Base-by-base conservation (phyloP, 2,113 vertebrate genomes). In the Stegastes partitus region DNA sequence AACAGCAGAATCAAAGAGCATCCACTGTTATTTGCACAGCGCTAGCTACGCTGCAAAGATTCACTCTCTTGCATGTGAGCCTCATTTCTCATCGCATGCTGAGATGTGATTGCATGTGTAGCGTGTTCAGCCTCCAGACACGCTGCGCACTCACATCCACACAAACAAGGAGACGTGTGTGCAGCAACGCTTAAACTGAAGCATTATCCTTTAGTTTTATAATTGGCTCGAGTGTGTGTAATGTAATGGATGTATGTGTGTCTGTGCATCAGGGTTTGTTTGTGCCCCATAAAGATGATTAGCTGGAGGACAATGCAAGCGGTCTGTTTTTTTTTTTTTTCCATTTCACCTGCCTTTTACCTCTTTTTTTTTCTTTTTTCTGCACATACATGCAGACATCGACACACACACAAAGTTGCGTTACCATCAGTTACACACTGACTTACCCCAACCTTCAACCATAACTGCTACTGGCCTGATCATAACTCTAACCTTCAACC, bases 41-140 rank as follows among this genome's bases (percentile, higher is more conserved):
- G 62, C 51, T 31, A 14, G 45, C 3, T 12, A 18, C 6, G n/a
- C 45, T 39, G 7, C 59, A 39, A 71, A 50, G 22, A 56, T 5
- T 37, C 19, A 58, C 31, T 47, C 45, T 76, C 53, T 42, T 16
- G 54, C 67, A 50, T 64, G 78, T 74, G 58, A 81, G 62, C 62
- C 65, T 77, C 16, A 18, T 44, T 70, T 49, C 39, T 71, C 34
- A 44, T 66, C 49, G 74, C 65, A 74, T 58, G 79, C 47, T 3
- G 45, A 70, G 74, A 67, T 34, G 39, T 45, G 77, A 77, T 83
- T 84, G 76, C 82, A 71, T 81, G 81, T 63, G 74, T 65, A 68
- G 57, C 18, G 22, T 42, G 37, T 74, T 68, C 56, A 81, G 79
- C 87, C 88, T 84, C 39, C 76, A 68, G 83, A 81, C 71, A 81